phyloP scores from a whole-genome alignment of 2,113 vertebrate genomes.

The Channa maculata region DNA sequence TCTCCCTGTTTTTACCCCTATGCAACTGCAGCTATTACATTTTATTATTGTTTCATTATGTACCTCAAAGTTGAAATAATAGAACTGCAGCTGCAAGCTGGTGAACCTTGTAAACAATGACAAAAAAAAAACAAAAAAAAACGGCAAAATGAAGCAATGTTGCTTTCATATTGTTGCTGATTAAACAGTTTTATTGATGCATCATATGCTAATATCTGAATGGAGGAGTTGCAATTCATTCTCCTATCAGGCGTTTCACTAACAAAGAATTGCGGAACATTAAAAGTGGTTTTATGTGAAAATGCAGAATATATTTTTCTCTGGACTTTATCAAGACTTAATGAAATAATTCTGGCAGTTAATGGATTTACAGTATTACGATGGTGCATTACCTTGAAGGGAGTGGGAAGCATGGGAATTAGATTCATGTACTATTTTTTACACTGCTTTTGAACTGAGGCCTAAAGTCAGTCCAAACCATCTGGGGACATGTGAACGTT shows the following conservation, averaged over 20 bases:
- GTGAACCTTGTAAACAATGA: conserved; percentile 24
- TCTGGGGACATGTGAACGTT: conserved; percentile 31
- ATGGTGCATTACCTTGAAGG: conserved; percentile 49
- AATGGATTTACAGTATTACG: conserved; percentile 53
- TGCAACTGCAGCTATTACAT: conserved; percentile 15
- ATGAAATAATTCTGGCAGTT: conserved; percentile 55
- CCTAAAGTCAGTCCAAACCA: conserved; percentile 25
- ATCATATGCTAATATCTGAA: conserved; percentile 30
- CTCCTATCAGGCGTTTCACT: background rate
- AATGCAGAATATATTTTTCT: conserved; percentile 52
- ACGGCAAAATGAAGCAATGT: background rate
- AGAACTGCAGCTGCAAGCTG: conserved; percentile 8
- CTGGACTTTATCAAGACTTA: conserved; percentile 51
- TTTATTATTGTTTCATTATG: conserved; percentile 41
- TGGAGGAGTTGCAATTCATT: conserved; percentile 9
- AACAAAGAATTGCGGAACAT: conserved; percentile 35
- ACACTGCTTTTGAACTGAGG: conserved; percentile 32
- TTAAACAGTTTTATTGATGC: conserved; percentile 49
- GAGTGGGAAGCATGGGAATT: conserved; percentile 48
- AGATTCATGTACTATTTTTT: conserved; percentile 23
- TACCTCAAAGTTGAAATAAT: conserved; percentile 35
- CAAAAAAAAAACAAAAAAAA: background rate
- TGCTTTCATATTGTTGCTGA: conserved; percentile 15
- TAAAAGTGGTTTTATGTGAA: conserved; percentile 46
- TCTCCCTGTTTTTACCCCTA: conserved; percentile 12